phyloP scores from a whole-genome alignment of 2,113 vertebrate genomes.

The Acrocephalus kingi region DNA sequence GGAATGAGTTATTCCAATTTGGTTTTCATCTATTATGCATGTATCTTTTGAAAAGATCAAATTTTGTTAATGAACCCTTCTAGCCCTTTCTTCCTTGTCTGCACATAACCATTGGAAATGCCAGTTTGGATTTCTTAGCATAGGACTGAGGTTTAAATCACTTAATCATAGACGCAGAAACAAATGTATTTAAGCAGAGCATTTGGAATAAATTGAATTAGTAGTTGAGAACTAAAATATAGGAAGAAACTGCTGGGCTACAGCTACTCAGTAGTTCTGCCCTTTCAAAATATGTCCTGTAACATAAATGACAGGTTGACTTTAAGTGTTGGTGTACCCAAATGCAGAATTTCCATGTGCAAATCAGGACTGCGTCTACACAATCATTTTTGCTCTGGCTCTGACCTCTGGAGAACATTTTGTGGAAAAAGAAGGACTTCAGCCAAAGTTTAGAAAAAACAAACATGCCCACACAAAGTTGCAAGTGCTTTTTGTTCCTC shows the following conservation, averaged over 20 bases:
- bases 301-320: not conserved
- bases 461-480: slow-evolving; percentile 6
- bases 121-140: not conserved
- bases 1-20: not conserved
- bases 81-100: not conserved
- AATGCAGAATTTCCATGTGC: not conserved
- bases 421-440: not conserved
- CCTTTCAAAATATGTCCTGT: not conserved
- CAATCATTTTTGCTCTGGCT: not conserved
- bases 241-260: not conserved
- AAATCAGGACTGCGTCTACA: not conserved
- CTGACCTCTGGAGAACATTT: not conserved
- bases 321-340: not conserved
- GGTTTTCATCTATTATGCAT: not conserved
- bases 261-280: not conserved
- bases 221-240: not conserved
- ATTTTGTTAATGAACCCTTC: not conserved
- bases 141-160: not conserved
- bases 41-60: not conserved
- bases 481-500: not conserved
- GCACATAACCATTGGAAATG: not conserved
- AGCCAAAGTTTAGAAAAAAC: not conserved
- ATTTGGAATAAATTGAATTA: not conserved
- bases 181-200: not conserved
- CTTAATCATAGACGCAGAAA: not conserved